A percentile compares a stretch with the other conserved stretches of the same genome.
Conservation (phyloP, 2,797 vertebrate genomes). For the Pitangus sulphuratus region DNA sequence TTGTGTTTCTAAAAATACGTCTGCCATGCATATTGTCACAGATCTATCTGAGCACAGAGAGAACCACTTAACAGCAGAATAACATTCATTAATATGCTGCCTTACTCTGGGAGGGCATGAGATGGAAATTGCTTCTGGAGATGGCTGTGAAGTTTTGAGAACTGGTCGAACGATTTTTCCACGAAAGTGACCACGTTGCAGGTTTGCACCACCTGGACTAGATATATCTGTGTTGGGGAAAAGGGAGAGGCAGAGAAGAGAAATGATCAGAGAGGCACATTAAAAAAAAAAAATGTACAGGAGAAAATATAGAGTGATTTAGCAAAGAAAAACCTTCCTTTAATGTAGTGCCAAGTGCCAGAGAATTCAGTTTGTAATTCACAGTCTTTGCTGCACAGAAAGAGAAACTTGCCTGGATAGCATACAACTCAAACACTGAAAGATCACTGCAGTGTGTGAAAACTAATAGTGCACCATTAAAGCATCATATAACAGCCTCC, state of each 20-base stretch:
- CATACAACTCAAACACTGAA: constrained; percentile 22
- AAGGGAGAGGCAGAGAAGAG: not conserved
- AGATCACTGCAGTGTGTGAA: constrained; percentile 30
- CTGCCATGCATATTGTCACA: not conserved
- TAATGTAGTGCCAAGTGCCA: constrained; percentile 18
- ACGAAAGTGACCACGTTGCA: constrained; percentile 75
- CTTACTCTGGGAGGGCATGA: constrained; percentile 84
- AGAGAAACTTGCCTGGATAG: constrained; percentile 21
- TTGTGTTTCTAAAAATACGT: constrained; percentile 32
- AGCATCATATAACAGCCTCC: constrained; percentile 6
- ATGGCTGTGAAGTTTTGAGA: constrained; percentile 83
- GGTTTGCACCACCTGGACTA: constrained; percentile 79
- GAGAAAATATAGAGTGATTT: constrained; percentile 3
- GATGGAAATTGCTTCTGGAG: constrained; percentile 85
- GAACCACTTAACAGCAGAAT: constrained; percentile 12
- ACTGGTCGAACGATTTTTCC: constrained; percentile 82
- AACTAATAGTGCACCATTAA: constrained; percentile 53
- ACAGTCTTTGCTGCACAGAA: not conserved
- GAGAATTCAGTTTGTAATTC: constrained; percentile 26
- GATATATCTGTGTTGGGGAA: constrained; percentile 71
- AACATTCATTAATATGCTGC: not conserved
- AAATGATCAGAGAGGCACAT: not conserved
- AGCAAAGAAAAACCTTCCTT: constrained; percentile 32
- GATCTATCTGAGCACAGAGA: constrained; percentile 3
- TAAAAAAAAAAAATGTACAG: not conserved